These are phyloP conservation scores for Creontiades dilutus DNA, from an alignment of 2,888 invertebrate genomes.

Conservation along the genomic window DNA sequence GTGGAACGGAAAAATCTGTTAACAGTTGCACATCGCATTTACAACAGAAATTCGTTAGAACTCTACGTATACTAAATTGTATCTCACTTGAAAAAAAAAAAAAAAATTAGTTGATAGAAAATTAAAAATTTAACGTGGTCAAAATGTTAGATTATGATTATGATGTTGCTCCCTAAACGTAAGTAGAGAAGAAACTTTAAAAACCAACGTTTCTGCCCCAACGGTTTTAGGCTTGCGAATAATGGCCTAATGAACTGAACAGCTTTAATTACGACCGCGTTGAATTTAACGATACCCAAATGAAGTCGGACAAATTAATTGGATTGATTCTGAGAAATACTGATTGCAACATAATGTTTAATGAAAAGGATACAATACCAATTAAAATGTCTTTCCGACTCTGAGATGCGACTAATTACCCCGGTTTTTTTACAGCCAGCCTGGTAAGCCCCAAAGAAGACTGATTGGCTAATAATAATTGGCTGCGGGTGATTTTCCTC, in stretches of 20 bases:
- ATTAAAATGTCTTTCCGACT: neutral
- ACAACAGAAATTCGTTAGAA: too few species aligned
- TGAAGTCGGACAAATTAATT: neutral
- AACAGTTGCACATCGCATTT: too few species aligned
- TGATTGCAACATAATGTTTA: constrained; percentile 25
- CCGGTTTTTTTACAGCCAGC: neutral
- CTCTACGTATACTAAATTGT: too few species aligned
- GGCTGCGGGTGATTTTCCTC: neutral
- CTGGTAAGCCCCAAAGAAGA: neutral
- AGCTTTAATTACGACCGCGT: neutral
- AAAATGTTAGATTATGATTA: too few species aligned
- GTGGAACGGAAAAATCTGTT: too few species aligned
- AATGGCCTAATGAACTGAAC: neutral
- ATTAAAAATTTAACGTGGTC: too few species aligned
- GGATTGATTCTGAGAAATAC: neutral
- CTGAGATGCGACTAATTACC: neutral
- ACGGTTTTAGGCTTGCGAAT: neutral
- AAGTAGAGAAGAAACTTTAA: neutral
- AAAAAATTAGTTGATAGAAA: too few species aligned
- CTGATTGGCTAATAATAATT: neutral
- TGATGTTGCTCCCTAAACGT: neutral
- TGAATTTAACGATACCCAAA: neutral
- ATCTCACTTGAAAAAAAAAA: too few species aligned
- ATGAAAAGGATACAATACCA: neutral
- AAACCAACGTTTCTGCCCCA: neutral